Evolutionary conservation across 1,140 invertebrate species (phyloP).

Genomic region (Zeugodacus cucurbitae): DNA sequence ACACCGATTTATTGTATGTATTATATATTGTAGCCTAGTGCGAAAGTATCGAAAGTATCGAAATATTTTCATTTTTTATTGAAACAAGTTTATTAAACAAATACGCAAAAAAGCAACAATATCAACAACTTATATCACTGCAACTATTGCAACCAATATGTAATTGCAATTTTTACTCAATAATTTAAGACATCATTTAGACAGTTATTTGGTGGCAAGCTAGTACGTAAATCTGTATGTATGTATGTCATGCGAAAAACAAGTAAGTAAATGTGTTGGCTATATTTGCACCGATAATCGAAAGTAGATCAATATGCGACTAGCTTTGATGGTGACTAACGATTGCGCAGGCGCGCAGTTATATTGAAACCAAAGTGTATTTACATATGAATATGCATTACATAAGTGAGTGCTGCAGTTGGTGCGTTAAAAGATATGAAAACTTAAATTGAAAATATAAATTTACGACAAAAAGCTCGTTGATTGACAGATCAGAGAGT

Average conservation of each 20-base stretch:
- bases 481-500: no score
- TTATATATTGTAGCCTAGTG: neutral
- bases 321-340: neutral
- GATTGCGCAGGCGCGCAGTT: neutral
- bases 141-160: neutral
- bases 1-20: neutral
- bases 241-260: neutral
- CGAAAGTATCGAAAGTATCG: neutral
- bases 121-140: neutral
- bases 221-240: neutral
- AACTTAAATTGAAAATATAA: no score
- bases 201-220: neutral
- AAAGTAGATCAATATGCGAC: neutral
- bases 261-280: neutral
- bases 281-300: neutral
- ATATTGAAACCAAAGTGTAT: neutral
- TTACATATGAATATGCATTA: neutral
- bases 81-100: neutral
- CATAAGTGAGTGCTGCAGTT: no score
- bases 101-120: neutral
- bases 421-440: no score
- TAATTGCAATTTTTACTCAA: slow-evolving; percentile 8
- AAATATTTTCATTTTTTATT: neutral
- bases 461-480: no score
- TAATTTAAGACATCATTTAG: neutral